Conservation (phyloP, 2,113 vertebrate genomes). For the Crotalus horridus region DNA sequence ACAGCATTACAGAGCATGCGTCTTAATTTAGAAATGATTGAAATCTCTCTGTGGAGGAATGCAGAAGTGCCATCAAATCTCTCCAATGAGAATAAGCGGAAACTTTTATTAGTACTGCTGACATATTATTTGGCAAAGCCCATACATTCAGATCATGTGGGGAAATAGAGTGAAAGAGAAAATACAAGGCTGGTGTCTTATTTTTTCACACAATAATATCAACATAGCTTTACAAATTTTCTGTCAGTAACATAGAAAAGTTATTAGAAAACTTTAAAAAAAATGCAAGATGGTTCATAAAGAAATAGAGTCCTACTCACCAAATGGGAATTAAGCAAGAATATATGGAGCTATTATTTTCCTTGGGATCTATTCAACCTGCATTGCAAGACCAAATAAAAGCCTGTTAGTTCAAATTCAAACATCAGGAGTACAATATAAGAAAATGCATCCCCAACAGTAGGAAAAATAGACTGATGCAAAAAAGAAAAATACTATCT, state of each 20-base stretch:
- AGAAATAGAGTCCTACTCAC: background rate
- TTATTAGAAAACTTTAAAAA: background rate
- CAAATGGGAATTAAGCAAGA: background rate
- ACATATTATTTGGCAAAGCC: background rate
- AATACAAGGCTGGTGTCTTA: background rate
- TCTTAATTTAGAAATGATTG: background rate
- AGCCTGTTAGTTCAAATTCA: background rate
- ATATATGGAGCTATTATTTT: background rate
- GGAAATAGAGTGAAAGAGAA: background rate
- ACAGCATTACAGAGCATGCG: background rate
- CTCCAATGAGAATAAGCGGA: rapidly evolving
- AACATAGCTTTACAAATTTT: background rate
- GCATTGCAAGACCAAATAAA: background rate
- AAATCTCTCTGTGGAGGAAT: background rate
- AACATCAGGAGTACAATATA: background rate
- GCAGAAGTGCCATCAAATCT: background rate
- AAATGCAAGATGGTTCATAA: background rate
- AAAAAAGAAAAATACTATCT: background rate
- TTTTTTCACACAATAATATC: background rate
- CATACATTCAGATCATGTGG: background rate
- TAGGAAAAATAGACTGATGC: background rate
- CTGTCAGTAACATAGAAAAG: background rate
- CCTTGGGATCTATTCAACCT: background rate
- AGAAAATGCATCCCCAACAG: background rate
- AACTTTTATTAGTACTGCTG: background rate